A percentile compares a stretch with the other conserved stretches of the same genome.
Evolutionary conservation across 2,797 vertebrate species (phyloP).

Genomic region (Danio jaintianensis): DNA sequence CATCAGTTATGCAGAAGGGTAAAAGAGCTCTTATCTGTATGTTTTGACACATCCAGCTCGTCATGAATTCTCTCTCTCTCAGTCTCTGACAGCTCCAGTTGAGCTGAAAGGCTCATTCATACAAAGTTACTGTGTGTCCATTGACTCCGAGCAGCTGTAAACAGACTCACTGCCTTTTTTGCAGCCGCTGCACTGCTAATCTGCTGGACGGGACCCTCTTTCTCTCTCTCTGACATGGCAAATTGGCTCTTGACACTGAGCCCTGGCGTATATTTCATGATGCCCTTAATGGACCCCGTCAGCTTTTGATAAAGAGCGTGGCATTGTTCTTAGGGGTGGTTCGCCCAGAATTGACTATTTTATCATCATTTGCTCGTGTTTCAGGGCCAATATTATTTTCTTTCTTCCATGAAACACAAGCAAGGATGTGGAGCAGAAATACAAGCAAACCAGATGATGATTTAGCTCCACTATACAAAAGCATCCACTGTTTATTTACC

Average conservation of each 20-base stretch:
- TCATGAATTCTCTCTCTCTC: constrained; percentile 37
- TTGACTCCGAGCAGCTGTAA: constrained; percentile 64
- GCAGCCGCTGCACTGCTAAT: constrained; percentile 62
- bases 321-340: constrained; percentile 10
- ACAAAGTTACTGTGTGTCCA: constrained; percentile 68
- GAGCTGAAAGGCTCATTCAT: constrained; percentile 75
- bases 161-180: constrained; percentile 61
- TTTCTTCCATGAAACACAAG: constrained; percentile 6
- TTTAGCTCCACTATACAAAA: neutral
- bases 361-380: neutral
- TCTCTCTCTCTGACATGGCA: constrained; percentile 37
- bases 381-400: neutral
- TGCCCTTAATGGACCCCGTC: constrained; percentile 45
- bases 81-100: constrained; percentile 18
- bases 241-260: constrained; percentile 39
- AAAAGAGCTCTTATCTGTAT: constrained; percentile 65
- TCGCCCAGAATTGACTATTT: neutral
- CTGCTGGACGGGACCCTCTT: constrained; percentile 58
- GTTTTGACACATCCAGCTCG: constrained; percentile 1
- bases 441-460: neutral
- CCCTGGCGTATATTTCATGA: constrained; percentile 40
- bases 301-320: constrained; percentile 41
- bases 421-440: neutral
- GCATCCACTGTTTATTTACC: too few species aligned
- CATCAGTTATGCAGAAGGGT: constrained; percentile 59